Conservation (phyloP, 2,888 invertebrate genomes). For the Ferrisia virgata region DNA sequence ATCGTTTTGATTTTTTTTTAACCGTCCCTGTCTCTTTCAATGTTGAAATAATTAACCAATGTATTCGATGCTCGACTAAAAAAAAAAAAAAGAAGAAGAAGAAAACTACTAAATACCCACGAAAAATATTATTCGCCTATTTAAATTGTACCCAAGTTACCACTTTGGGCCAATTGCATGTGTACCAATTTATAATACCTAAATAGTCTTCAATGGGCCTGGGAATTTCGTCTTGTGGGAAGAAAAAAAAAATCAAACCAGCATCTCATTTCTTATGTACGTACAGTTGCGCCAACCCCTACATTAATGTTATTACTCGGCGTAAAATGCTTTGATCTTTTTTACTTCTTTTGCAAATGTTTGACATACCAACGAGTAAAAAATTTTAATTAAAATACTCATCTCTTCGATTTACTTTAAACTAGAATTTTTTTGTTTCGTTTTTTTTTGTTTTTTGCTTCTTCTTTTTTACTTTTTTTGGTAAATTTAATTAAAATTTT, state of each 20-base stretch:
- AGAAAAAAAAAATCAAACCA: neutral
- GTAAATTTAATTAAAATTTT: neutral
- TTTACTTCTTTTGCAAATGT: slow-evolving; percentile 2
- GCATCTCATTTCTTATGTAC: neutral
- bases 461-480: neutral
- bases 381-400: slow-evolving; percentile 19
- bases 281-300: neutral
- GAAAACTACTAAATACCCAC: no score
- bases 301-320: slow-evolving; percentile 6
- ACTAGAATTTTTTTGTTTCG: neutral
- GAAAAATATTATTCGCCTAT: no score
- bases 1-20: no score
- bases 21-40: no score
- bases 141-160: no score
- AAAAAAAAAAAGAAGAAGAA: no score
- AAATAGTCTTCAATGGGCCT: neutral
- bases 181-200: no score
- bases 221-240: neutral
- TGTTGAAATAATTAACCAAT: no score
- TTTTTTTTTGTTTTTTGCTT: neutral
- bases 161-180: no score
- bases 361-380: neutral
- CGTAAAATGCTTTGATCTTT: slow-evolving; percentile 9
- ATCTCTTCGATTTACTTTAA: neutral
- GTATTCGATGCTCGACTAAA: no score